Evolutionary conservation across 1,140 invertebrate species (phyloP).

Genomic region (Drosophila ogumai): DNA sequence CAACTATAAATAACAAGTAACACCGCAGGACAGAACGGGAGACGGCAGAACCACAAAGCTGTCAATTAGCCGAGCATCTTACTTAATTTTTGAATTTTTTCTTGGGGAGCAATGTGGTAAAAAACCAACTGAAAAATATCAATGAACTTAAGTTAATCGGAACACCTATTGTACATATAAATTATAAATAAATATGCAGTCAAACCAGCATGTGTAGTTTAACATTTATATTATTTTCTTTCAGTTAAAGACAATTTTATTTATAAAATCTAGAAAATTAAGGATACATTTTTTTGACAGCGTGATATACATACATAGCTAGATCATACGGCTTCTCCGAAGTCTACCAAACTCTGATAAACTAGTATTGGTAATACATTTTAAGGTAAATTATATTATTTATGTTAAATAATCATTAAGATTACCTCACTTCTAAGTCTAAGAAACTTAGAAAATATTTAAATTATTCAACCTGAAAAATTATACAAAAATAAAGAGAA

Average conservation of each 20-base stretch:
- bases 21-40: conserved; percentile 17
- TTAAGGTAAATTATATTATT: neutral
- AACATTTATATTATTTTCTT: no score
- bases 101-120: no score
- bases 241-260: no score
- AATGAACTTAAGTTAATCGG: neutral
- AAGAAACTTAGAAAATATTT: neutral
- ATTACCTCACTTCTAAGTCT: neutral
- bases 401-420: neutral
- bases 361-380: neutral
- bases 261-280: no score
- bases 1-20: conserved; percentile 48
- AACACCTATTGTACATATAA: neutral
- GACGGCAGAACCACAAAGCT: conserved; percentile 33
- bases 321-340: no score
- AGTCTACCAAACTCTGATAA: neutral
- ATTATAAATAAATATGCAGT: neutral
- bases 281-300: no score
- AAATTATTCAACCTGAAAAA: no score
- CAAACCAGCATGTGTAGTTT: no score
- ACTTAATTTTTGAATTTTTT: conserved; percentile 27
- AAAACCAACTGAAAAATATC: neutral
- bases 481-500: conserved; percentile 20
- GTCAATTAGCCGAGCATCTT: conserved; percentile 44
- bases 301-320: no score